phyloP scores from a whole-genome alignment of 1,140 invertebrate genomes.

The Arctopsyche grandis region DNA sequence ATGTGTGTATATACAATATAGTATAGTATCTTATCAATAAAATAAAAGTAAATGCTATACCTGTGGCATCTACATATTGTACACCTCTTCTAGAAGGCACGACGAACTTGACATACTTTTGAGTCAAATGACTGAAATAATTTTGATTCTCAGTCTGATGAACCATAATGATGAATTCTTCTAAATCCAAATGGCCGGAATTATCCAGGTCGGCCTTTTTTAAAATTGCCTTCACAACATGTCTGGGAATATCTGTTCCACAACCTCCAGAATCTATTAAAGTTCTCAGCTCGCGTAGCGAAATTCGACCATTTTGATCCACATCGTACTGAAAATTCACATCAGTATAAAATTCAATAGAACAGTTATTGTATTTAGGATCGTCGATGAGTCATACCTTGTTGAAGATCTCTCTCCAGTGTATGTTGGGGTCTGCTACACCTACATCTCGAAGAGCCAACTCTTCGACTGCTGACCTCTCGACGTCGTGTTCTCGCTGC shows the following conservation, averaged over 20 bases:
- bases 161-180: constrained; percentile 85
- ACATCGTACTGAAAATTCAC: constrained; percentile 76
- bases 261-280: constrained; percentile 72
- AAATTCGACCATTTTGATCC: constrained; percentile 79
- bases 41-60: constrained; percentile 48
- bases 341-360: constrained; percentile 25
- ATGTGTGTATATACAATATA: too few species aligned
- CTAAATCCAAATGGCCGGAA: constrained; percentile 78
- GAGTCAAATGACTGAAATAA: constrained; percentile 69
- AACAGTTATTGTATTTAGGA: not conserved
- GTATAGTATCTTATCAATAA: not conserved
- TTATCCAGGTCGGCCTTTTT: constrained; percentile 75
- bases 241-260: constrained; percentile 73
- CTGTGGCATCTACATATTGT: constrained; percentile 62
- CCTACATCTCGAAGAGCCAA: not conserved
- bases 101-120: constrained; percentile 67
- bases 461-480: not conserved
- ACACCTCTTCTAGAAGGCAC: constrained; percentile 59
- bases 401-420: constrained; percentile 32
- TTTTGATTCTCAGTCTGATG: constrained; percentile 71
- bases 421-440: constrained; percentile 14
- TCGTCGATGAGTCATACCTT: not conserved
- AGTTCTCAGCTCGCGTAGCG: constrained; percentile 73
- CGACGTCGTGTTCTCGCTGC: not conserved
- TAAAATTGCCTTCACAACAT: constrained; percentile 78